These are phyloP conservation scores for Podilymbus podiceps DNA, from an alignment of 2,113 vertebrate species.

Conservation along the genomic window DNA sequence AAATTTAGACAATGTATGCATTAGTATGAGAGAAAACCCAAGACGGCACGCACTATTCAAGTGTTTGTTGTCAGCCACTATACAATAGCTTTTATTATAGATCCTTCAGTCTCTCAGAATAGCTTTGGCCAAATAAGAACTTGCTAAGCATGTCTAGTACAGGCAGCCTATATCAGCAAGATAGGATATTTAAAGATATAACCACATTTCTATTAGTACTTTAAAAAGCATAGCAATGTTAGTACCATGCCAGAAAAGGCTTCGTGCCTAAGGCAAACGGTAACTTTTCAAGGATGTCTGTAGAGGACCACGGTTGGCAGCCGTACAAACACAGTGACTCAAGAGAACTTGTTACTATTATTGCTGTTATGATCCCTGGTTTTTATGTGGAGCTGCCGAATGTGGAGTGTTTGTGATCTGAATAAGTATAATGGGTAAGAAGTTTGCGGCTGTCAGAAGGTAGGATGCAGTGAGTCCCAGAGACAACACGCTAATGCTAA, in stretches of 20 bases:
- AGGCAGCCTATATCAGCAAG: not conserved
- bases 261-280: not conserved
- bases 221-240: not conserved
- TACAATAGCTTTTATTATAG: not conserved
- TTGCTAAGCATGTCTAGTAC: not conserved
- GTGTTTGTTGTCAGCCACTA: not conserved
- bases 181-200: not conserved
- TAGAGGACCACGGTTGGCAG: not conserved
- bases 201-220: not conserved
- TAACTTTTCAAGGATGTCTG: not conserved
- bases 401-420: not conserved
- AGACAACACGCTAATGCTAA: not conserved
- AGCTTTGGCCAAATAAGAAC: not conserved
- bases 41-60: not conserved
- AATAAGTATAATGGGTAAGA: not conserved
- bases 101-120: not conserved
- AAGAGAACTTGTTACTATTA: not conserved
- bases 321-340: not conserved
- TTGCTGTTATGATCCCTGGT: not conserved
- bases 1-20: not conserved
- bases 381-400: not conserved
- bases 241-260: not conserved
- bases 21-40: not conserved
- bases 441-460: not conserved
- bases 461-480: not conserved